Conservation (phyloP, 1,140 invertebrate genomes). For the Ditylenchus dipsaci region DNA sequence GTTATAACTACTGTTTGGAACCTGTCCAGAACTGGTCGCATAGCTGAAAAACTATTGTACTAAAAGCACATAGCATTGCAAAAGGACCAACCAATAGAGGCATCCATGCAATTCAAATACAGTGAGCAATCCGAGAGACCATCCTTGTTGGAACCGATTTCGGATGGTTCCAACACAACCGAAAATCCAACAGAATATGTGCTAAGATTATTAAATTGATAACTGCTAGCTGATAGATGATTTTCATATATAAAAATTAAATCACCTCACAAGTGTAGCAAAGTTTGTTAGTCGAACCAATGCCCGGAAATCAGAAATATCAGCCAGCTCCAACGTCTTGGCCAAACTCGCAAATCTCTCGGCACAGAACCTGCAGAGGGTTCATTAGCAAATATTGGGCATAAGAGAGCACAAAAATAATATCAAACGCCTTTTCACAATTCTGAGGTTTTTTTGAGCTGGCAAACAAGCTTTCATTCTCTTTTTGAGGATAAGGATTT, state of each 20-base stretch:
- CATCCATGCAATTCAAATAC: conserved; percentile 87
- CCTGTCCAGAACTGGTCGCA: conserved; percentile 90
- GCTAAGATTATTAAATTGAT: conserved; percentile 63
- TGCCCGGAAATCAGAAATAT: conserved; percentile 81
- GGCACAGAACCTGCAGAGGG: conserved; percentile 73
- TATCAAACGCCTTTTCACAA: too few relatives aligned
- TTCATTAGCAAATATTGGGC: too few relatives aligned
- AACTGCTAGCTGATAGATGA: too few relatives aligned
- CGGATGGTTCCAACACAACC: conserved; percentile 51
- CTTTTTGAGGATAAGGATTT: too few relatives aligned
- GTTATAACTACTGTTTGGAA: conserved; percentile 98
- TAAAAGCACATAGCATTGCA: too few relatives aligned
- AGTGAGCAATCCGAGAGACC: conserved; percentile 74
- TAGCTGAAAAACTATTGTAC: conserved; percentile 64
- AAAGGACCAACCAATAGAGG: conserved; percentile 69
- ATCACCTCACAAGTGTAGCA: conserved; percentile 72
- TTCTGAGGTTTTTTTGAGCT: too few relatives aligned
- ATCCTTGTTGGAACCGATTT: conserved; percentile 8
- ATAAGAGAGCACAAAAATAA: too few relatives aligned
- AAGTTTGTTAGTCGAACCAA: conserved; percentile 76
- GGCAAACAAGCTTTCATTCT: too few relatives aligned
- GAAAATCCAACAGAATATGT: conserved; percentile 72
- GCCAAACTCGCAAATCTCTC: conserved; percentile 82
- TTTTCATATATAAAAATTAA: too few relatives aligned
- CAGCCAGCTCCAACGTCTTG: conserved; percentile 82